These are phyloP conservation scores for Onchidella celtica DNA, from an alignment of 2,888 invertebrate species.

Conservation along the genomic window DNA sequence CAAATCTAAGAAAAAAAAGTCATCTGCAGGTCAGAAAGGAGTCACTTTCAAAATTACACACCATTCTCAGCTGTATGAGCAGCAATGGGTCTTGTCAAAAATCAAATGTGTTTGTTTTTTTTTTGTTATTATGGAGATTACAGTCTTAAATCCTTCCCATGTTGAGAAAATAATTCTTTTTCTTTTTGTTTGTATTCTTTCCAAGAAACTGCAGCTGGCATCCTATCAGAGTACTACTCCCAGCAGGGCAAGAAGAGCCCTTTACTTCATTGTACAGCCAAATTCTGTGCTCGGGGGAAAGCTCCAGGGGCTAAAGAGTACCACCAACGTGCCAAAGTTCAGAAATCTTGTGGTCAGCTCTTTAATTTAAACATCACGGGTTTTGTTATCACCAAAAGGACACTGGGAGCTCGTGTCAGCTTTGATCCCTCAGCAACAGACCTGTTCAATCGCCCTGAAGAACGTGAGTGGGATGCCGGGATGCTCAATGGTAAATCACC, in stretches of 20 bases:
- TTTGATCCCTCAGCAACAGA: constrained; percentile 64
- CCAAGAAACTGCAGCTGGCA: constrained; percentile 47
- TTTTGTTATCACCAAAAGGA: constrained; percentile 73
- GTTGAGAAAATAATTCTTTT: no score
- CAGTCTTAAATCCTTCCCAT: neutral
- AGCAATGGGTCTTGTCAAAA: neutral
- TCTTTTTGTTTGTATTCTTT: no score
- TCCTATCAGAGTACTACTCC: constrained; percentile 49
- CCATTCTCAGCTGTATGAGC: neutral
- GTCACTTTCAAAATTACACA: no score
- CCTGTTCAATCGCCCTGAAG: constrained; percentile 72
- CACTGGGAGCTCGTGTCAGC: constrained; percentile 76
- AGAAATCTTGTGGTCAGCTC: constrained; percentile 65
- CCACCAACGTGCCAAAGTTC: constrained; percentile 59
- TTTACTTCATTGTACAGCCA: constrained; percentile 76
- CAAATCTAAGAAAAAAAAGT: no score
- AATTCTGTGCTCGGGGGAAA: constrained; percentile 67
- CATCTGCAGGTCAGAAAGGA: no score
- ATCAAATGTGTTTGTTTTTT: neutral
- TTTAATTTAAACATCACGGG: constrained; percentile 68
- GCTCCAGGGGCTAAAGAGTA: constrained; percentile 62
- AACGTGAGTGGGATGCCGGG: constrained; percentile 50
- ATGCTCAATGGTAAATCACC: neutral
- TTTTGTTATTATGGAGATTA: neutral
- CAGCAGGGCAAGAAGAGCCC: constrained; percentile 47